These are phyloP conservation scores for Aethes cnicana DNA, from an alignment of 2,888 invertebrate species.

Conservation along the genomic window DNA sequence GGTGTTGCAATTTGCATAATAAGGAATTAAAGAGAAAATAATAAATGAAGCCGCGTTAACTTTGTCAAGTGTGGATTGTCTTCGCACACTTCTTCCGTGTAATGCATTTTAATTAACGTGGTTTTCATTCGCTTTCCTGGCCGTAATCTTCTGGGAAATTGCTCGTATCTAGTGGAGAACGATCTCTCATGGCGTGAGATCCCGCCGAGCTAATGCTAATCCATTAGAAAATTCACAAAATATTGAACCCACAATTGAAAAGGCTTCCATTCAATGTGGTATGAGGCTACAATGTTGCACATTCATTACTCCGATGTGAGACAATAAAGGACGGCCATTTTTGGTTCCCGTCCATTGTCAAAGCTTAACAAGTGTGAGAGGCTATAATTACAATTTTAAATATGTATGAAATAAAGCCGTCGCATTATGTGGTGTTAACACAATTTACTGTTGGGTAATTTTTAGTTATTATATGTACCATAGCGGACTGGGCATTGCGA, in stretches of 20 bases:
- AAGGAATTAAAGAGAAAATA: conserved; percentile 9
- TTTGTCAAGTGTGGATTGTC: conserved; percentile 23
- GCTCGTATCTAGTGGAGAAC: conserved; percentile 10
- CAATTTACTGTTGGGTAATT: conserved; percentile 73
- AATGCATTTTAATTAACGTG: conserved; percentile 44
- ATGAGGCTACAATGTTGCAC: conserved; percentile 61
- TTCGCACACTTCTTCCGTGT: conserved; percentile 26
- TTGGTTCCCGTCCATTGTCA: conserved; percentile 75
- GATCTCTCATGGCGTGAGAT: conserved; percentile 35
- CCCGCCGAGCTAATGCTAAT: conserved; percentile 42
- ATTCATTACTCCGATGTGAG: conserved; percentile 64
- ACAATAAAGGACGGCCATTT: conserved; percentile 63
- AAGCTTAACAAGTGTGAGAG: conserved; percentile 65
- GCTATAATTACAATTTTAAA: conserved; percentile 70
- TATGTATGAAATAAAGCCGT: conserved; percentile 67
- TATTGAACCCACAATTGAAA: conserved; percentile 70
- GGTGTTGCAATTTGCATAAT: conserved; percentile 22
- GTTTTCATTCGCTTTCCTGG: conserved; percentile 54
- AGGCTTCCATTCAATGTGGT: conserved; percentile 52
- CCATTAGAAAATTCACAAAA: conserved; percentile 56
- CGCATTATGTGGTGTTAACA: conserved; percentile 65
- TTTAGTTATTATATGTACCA: conserved; percentile 46
- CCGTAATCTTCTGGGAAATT: conserved; percentile 63
- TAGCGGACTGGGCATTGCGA: conserved; percentile 52
- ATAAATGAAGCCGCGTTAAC: conserved; percentile 7